Conservation (phyloP, 37 sponge, comb jelly and placozoan genomes). For the Trichoplax adhaerens region DNA sequence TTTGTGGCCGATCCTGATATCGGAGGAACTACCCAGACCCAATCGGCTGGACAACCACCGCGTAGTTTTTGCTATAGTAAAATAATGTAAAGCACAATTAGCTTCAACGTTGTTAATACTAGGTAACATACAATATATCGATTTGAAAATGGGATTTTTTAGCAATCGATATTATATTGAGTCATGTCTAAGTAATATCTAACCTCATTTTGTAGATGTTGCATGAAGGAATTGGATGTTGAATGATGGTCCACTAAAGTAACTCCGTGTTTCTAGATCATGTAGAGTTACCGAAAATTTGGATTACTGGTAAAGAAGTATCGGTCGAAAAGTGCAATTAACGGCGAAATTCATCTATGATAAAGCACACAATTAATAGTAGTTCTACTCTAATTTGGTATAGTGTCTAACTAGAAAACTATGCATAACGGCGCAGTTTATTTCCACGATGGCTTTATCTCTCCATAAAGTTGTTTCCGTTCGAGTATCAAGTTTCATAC, state of each 20-base stretch:
- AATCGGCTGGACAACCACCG: constrained; percentile 86
- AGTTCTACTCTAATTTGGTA: no score
- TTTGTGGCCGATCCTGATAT: constrained; percentile 46
- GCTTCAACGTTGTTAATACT: no score
- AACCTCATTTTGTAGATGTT: constrained; percentile 56
- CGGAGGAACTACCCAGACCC: constrained; percentile 90
- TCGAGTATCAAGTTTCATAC: constrained; percentile 48
- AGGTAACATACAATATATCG: no score
- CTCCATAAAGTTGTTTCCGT: constrained; percentile 55
- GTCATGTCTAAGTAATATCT: not conserved
- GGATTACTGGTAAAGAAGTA: no score
- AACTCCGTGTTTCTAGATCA: constrained; percentile 30
- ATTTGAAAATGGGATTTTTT: no score
- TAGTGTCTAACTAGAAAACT: constrained; percentile 50
- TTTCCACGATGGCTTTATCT: constrained; percentile 62
- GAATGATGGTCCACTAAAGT: constrained; percentile 65
- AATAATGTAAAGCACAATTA: no score
- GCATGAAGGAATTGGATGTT: constrained; percentile 58
- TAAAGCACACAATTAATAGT: no score
- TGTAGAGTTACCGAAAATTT: no score
- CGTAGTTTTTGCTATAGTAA: not conserved
- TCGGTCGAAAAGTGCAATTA: no score
- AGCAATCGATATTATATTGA: no score
- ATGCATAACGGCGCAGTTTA: constrained; percentile 61
- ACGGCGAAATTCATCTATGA: no score